phyloP scores from a whole-genome alignment of 1,140 invertebrate species.

The Cotesia glomerata region DNA sequence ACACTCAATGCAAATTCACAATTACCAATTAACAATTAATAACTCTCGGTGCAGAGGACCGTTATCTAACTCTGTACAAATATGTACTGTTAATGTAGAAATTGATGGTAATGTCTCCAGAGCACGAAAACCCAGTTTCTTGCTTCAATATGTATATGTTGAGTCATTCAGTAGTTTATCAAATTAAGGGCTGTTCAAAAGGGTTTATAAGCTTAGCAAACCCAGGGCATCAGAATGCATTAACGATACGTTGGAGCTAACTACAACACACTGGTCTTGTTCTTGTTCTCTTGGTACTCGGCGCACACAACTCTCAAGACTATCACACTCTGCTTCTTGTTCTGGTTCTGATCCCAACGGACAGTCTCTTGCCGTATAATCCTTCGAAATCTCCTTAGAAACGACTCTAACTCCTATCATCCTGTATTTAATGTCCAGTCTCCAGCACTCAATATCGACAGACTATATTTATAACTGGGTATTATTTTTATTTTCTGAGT shows the following conservation, averaged over 20 bases:
- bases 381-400: slow-evolving; percentile 2
- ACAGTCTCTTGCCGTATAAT: not conserved
- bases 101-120: too few relatives aligned
- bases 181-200: slow-evolving; percentile 41
- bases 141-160: not conserved
- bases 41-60: too few relatives aligned
- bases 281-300: not conserved
- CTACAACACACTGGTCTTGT: slow-evolving; percentile 16
- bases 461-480: too few relatives aligned
- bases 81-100: too few relatives aligned
- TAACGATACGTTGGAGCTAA: slow-evolving; percentile 31
- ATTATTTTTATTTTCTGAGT: too few relatives aligned
- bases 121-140: too few relatives aligned
- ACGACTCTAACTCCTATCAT: not conserved
- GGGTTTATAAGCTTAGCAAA: slow-evolving; percentile 41
- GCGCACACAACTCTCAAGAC: not conserved
- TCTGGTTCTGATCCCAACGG: slow-evolving; percentile 5
- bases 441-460: too few relatives aligned
- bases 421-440: too few relatives aligned
- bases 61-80: too few relatives aligned
- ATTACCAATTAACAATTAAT: too few relatives aligned
- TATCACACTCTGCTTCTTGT: not conserved
- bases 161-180: slow-evolving; percentile 32
- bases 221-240: slow-evolving; percentile 38
- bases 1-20: too few relatives aligned